Conservation (phyloP, 2,113 vertebrate species). For the Mirounga angustirostris region DNA sequence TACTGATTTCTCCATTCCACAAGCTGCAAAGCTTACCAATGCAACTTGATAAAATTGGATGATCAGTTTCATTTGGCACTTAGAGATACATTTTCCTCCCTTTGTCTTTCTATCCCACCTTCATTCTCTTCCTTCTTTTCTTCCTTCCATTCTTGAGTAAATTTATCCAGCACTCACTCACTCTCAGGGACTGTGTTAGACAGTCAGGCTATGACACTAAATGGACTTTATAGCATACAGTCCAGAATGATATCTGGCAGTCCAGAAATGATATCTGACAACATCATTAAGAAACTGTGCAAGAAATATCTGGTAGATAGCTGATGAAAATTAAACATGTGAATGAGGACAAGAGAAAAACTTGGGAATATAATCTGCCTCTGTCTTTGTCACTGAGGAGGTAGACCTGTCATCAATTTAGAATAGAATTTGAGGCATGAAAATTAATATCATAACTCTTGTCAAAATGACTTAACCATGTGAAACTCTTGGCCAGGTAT, state of each 20-base stretch:
- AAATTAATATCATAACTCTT: neutral
- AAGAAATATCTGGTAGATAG: neutral
- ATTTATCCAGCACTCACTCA: neutral
- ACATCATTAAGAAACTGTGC: neutral
- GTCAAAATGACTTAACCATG: neutral
- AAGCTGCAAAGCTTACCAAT: neutral
- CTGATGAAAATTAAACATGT: neutral
- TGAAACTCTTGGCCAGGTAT: neutral
- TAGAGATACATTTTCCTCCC: neutral
- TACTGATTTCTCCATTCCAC: neutral
- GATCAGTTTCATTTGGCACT: accelerated
- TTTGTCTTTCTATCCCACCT: neutral
- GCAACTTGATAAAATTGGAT: neutral
- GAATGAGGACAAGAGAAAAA: neutral
- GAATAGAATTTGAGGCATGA: neutral
- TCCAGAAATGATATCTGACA: neutral
- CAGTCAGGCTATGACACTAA: neutral
- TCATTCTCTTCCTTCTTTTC: neutral
- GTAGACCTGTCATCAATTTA: neutral
- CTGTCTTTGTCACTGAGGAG: neutral
- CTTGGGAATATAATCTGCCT: neutral
- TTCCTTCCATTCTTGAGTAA: neutral
- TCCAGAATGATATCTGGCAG: neutral
- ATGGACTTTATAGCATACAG: neutral
- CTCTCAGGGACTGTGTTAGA: neutral